Percentiles rank a stretch among this genome's conserved stretches.
These are phyloP conservation scores for Cabera pusaria DNA, from an alignment of 2,888 invertebrate species.

Conservation along the genomic window DNA sequence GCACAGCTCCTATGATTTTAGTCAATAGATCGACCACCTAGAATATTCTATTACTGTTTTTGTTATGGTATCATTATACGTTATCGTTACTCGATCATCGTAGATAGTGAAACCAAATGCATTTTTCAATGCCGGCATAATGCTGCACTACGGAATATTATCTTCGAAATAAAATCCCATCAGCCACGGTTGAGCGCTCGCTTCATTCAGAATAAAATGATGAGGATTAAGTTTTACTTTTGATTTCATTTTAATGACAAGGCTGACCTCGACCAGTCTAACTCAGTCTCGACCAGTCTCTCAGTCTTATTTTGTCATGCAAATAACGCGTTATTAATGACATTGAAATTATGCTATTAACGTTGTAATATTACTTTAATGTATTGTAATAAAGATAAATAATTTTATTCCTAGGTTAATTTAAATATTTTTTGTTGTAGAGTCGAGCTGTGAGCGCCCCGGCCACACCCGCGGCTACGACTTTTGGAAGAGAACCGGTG, in stretches of 20 bases:
- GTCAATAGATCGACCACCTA: too few species aligned
- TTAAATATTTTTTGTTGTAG: constrained; percentile 67
- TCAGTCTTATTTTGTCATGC: constrained; percentile 41
- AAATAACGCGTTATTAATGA: constrained; percentile 31
- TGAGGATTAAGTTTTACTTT: constrained; percentile 61
- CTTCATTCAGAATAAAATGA: constrained; percentile 43
- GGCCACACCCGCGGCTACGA: constrained; percentile 63
- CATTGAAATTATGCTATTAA: too few species aligned
- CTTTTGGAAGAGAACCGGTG: constrained; percentile 67
- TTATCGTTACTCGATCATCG: constrained; percentile 18
- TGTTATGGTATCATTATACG: constrained; percentile 9
- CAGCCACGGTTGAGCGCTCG: constrained; percentile 31
- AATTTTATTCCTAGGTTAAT: too few species aligned
- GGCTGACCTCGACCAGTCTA: constrained; percentile 41
- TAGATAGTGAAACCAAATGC: constrained; percentile 24
- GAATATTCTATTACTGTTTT: constrained; percentile 15
- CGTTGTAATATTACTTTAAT: too few species aligned
- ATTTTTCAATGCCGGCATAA: constrained; percentile 38
- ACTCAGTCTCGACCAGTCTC: too few species aligned
- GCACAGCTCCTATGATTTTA: too few species aligned
- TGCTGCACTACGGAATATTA: constrained; percentile 38
- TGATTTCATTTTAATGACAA: constrained; percentile 65
- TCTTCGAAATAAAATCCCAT: constrained; percentile 49
- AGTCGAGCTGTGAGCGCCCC: constrained; percentile 79
- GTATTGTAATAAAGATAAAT: constrained; percentile 21